Conservation (phyloP, 2,113 vertebrate species). For the Neogale vison region DNA sequence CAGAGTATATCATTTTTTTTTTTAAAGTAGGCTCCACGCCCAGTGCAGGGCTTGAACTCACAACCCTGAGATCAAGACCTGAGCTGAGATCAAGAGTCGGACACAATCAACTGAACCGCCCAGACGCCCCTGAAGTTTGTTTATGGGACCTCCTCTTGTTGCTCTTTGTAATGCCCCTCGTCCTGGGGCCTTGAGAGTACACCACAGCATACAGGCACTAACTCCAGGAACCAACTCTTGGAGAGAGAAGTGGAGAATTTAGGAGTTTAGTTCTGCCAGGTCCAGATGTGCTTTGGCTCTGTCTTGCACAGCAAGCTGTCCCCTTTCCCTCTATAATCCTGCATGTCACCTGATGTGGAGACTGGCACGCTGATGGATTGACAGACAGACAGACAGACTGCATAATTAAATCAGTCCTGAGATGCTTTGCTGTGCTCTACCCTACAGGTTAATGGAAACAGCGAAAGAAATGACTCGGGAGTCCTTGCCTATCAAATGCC, state of each 20-base stretch:
- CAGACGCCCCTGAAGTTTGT: not conserved
- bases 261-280: not conserved
- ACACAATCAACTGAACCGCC: not conserved
- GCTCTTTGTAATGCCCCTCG: not conserved
- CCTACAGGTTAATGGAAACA: conserved; percentile 95
- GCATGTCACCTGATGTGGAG: not conserved
- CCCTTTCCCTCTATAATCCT: not conserved
- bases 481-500: conserved; percentile 98
- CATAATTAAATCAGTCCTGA: conserved; percentile 30
- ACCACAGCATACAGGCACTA: not conserved
- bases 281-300: not conserved
- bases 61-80: not conserved
- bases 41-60: not conserved
- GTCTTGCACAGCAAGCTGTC: not conserved
- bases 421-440: conserved; percentile 55
- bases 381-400: not conserved
- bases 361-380: not conserved
- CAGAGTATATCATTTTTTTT: not conserved
- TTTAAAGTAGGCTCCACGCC: not conserved
- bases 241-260: not conserved
- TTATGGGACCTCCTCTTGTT: not conserved
- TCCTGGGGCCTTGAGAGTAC: not conserved
- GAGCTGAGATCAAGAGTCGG: not conserved
- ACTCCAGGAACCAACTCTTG: not conserved
- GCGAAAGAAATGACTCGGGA: conserved; percentile 97